A percentile compares a stretch with the other conserved stretches of the same genome.
phyloP scores from a whole-genome alignment of 2,113 vertebrate species.

The Raja brachyura region DNA sequence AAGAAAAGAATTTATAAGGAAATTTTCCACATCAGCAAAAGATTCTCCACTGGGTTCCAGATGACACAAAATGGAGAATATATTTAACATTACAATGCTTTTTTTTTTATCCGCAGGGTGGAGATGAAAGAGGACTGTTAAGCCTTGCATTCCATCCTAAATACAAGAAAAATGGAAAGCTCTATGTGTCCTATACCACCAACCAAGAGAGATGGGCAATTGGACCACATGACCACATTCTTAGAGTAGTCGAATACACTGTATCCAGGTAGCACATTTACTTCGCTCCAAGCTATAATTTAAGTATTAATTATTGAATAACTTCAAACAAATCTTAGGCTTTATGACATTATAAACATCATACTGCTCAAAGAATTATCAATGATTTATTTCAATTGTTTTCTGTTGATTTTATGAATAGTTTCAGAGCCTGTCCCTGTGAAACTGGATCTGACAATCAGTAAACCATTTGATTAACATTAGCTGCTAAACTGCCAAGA shows the following conservation, averaged over 20 bases:
- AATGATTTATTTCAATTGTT: neutral
- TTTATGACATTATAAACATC: neutral
- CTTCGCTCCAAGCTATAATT: neutral
- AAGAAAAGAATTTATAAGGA: constrained; percentile 64
- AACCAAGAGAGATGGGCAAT: constrained; percentile 98
- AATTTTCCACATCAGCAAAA: constrained; percentile 63
- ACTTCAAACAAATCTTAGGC: neutral
- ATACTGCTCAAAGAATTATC: neutral
- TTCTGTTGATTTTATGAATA: neutral
- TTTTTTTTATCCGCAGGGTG: constrained; percentile 98
- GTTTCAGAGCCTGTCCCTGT: neutral
- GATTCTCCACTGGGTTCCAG: constrained; percentile 57
- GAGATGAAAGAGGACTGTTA: constrained; percentile 99
- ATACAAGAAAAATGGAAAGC: constrained; percentile 99
- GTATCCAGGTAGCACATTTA: constrained; percentile 75
- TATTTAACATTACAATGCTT: constrained; percentile 97
- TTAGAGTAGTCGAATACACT: constrained; percentile 96
- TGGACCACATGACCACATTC: constrained; percentile 98
- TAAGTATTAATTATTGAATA: neutral
- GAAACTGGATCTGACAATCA: neutral
- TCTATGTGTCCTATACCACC: constrained; percentile 98
- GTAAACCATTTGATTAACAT: neutral
- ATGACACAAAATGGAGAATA: constrained; percentile 78
- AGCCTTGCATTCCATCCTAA: constrained; percentile 99
- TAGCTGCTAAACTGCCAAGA: neutral